These are phyloP conservation scores for Rattus norvegicus DNA, from an alignment of 2,113 vertebrate species.

Conservation along the genomic window GRCr8 NC_086024.1:16634501-16635000, in stretches of 20 bases:
- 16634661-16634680: neutral
- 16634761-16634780: neutral
- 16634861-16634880: neutral
- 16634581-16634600: neutral
- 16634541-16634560: neutral
- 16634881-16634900: neutral
- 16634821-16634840: no score
- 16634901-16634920: neutral
- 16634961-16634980: slow-evolving; percentile 24
- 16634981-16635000: neutral
- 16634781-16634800: neutral
- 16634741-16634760: neutral
- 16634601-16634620: slow-evolving; percentile 4
- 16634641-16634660: neutral
- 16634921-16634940: neutral
- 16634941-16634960: neutral
- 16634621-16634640: neutral
- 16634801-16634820: neutral
- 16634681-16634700: neutral
- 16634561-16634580: neutral
- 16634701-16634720: neutral
- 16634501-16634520: no score
- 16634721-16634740: neutral
- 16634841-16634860: neutral
- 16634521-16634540: neutral